Base-by-base conservation (phyloP, 2,113 vertebrate genomes). In the Poeciliopsis retropinna region DNA sequence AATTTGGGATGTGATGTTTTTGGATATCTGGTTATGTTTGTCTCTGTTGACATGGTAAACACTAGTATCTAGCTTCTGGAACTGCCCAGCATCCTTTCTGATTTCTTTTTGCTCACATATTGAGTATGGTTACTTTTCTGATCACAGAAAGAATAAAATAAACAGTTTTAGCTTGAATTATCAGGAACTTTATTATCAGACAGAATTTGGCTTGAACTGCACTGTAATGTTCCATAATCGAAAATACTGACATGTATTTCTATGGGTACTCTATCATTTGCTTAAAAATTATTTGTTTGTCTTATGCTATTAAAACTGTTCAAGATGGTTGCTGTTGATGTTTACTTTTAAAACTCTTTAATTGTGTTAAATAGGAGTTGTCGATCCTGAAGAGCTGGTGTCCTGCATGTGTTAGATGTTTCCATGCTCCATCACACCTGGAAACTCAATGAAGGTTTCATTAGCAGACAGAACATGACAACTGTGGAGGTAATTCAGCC, bases 1-100 rank as follows among this genome's bases (percentile, higher is more conserved):
- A 34, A 14, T 34, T 73, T 76, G 19, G 9, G 9, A 69, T 71
- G 11, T 29, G 63, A 60, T 67, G 25, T 63, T 72, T 67, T 60
- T 17, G 44, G 12, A 72, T 32, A 57, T 70, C 6, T 41, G 60
- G 41, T 51, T 71, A 67, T 71, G 44, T 17, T 17, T 70, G 25
- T 60, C 25, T 22, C 6, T 37, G 11, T 0, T 62, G 34, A 44
- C 34, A 72, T 57, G 22, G 22, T 29, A 39, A 34, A 62, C 39
- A 67, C 19, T 17, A 51, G 15, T 27, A 25, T 68, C 25, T 13
- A 22, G 25, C 30, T 30, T 30, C 70, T 44, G 27, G 57, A 61
- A 28, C 27, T 14, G 13, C 22, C 32, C 30, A 3, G 28, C 51
- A 27, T 27, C 27, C 9, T 44, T 22, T 31, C 13, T 73, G 41